Percentiles rank a stretch among this genome's conserved stretches.
Conservation (phyloP, 2,113 vertebrate species). For the Lagopus muta region DNA sequence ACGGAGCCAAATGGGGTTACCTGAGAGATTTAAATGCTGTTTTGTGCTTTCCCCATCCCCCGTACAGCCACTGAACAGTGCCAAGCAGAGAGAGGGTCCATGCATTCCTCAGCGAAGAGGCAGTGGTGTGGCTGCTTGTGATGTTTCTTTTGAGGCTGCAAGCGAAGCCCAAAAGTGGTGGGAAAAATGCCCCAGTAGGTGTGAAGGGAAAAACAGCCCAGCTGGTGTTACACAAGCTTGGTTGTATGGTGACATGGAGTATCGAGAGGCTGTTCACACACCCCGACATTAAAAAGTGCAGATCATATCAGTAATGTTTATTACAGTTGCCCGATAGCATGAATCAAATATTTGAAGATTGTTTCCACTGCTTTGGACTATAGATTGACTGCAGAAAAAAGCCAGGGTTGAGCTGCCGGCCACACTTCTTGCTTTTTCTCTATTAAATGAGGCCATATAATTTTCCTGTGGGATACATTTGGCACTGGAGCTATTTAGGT, state of each 20-base stretch:
- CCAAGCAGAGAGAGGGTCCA: slow-evolving; percentile 4
- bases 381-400: slow-evolving; percentile 24
- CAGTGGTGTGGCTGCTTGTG: neutral
- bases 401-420: slow-evolving; percentile 25
- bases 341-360: slow-evolving; percentile 53
- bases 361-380: slow-evolving; percentile 31
- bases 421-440: slow-evolving; percentile 42
- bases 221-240: slow-evolving; percentile 1
- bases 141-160: neutral
- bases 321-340: slow-evolving; percentile 20
- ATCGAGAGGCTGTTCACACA: slow-evolving; percentile 37
- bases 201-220: slow-evolving; percentile 29
- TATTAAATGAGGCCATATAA: slow-evolving; percentile 59
- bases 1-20: neutral
- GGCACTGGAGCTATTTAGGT: slow-evolving; percentile 41
- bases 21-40: neutral
- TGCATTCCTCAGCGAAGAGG: neutral
- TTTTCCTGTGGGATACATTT: slow-evolving; percentile 60
- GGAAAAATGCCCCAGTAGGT: neutral
- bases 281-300: slow-evolving; percentile 8
- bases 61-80: neutral
- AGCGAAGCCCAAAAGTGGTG: neutral
- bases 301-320: slow-evolving; percentile 9
- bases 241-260: neutral
- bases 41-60: neutral